Evolutionary conservation across 2,888 invertebrate genomes (phyloP), one percentile per base, ranked within the genome.

Genomic region (Agrochola litura): DNA sequence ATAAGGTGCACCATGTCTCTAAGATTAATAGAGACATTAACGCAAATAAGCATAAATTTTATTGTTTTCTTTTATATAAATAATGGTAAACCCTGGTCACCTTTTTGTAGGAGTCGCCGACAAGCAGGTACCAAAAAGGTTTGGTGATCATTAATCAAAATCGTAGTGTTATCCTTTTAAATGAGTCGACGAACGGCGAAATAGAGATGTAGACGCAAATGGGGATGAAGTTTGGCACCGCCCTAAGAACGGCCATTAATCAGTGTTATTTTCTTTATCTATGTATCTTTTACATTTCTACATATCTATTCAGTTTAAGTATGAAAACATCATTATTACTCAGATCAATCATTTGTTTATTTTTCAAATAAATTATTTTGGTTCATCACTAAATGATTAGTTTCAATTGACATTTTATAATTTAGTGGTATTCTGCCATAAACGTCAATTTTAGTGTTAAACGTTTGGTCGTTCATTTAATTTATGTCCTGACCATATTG

Each of bases 21-120:
- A 92, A 93, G 93, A 96, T 95, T 94, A 94, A 96, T 95, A 93
- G 89, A 96, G 95, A 95, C 93, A 95, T 96, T 95, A 94, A 94
- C 92, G 91, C 92, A 94, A 94, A 95, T 95, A 93, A 92, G 92
- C 91, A 91, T 94, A 91, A 88, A 92, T 93, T 92, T 92, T 87
- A 92, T 92, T 90, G 90, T 92, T 92, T 92, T 86, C 88, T 89
- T 91, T 91, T 90, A 91, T 89, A 72, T 75, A 73, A 30, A 89
- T 91, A 89, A 88, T 88, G 86, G 86, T 87, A 85, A 89, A 81
- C 83, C 87, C 82, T 88, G 92, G 90, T 89, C 89, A 89, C 89
- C 91, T 93, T 95, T 95, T 95, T 94, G 93, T 93, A 90, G 93
- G 93, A 92, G 94, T 94, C 84, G 91, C 92, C 93, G 93, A 93